These are phyloP conservation scores for Anagyrus pseudococci DNA, from an alignment of 2,888 invertebrate genomes.

Conservation along the genomic window DNA sequence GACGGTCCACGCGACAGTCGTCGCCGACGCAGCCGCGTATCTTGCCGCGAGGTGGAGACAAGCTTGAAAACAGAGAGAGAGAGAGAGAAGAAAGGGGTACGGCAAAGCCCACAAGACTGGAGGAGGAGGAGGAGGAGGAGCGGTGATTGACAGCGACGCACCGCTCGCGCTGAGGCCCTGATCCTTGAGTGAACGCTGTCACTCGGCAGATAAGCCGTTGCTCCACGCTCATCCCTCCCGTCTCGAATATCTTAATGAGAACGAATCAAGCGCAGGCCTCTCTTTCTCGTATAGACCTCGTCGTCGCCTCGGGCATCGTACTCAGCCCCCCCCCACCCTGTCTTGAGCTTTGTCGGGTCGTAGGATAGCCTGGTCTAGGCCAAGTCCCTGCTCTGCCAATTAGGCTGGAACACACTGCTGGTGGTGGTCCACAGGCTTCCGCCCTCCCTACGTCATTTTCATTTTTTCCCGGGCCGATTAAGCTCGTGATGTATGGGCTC, in stretches of 20 bases:
- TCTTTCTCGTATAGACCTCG: no score
- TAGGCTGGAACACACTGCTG: conserved; percentile 1
- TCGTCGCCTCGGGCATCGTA: no score
- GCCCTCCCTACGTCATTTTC: no score
- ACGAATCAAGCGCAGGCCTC: conserved; percentile 18
- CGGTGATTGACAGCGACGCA: conserved; percentile 59
- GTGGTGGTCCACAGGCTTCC: no score
- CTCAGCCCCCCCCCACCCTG: no score
- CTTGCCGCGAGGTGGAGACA: neutral
- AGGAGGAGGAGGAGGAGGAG: conserved; percentile 35
- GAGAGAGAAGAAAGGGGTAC: conserved; percentile 34
- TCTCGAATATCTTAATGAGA: conserved; percentile 61
- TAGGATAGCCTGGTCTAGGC: no score
- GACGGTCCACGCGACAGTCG: conserved; percentile 22
- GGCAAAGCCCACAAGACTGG: no score
- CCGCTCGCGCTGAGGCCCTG: conserved; percentile 50
- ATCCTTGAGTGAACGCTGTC: conserved; percentile 62
- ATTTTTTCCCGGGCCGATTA: neutral
- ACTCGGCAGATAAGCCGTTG: conserved; percentile 54
- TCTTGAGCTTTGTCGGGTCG: no score
- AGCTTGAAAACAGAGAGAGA: conserved; percentile 16
- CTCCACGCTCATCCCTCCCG: conserved; percentile 25
- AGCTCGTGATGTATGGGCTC: neutral
- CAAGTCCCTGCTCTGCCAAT: conserved; percentile 5
- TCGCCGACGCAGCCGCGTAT: no score